Evolutionary conservation across 2,888 invertebrate species (phyloP), one percentile per base, ranked within the genome.

Genomic region (Chorisops tibialis): DNA sequence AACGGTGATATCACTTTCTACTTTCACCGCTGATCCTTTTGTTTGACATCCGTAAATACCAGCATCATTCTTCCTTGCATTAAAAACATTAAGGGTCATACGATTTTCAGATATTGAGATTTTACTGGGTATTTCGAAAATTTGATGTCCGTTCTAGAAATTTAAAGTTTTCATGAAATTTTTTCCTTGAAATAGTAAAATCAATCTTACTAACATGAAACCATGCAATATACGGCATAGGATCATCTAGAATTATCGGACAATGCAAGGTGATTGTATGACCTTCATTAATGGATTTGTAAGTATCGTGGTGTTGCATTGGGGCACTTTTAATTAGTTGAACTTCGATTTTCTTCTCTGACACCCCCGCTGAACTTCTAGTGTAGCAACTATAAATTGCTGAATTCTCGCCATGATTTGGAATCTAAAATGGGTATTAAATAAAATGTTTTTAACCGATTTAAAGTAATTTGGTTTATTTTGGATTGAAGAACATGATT

Each of bases 361-460:
- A 11, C 22, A 14, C 22, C 9, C 52, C 24, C 2, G n/a, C 14
- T 16, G 5, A 1, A 22, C 16, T 21, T 41, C 22, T 22, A 22
- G 39, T 39, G 22, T 41, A 54, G 22, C 52, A 54, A 14, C 22
- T n/a, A n/a, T 54, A 54, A 22, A 54, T 22, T 18, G 52, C n/a
- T 14, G 52, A 18, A 21, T n/a, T n/a, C n/a, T n/a, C n/a, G n/a
- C n/a, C n/a, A n/a, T n/a, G n/a, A n/a, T n/a, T n/a, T n/a, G n/a
- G n/a, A n/a, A n/a, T n/a, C n/a, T n/a, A n/a, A n/a, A n/a, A n/a
- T n/a, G n/a, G n/a, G n/a, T n/a, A n/a, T n/a, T n/a, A n/a, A n/a
- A n/a, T n/a, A n/a, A n/a, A n/a, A n/a, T n/a, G n/a, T n/a, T n/a
- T n/a, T n/a, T n/a, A n/a, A n/a, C n/a, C n/a, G n/a, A n/a, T n/a